These are phyloP conservation scores for Acipenser ruthenus DNA, from an alignment of 2,797 vertebrate species.

Conservation along the genomic window DNA sequence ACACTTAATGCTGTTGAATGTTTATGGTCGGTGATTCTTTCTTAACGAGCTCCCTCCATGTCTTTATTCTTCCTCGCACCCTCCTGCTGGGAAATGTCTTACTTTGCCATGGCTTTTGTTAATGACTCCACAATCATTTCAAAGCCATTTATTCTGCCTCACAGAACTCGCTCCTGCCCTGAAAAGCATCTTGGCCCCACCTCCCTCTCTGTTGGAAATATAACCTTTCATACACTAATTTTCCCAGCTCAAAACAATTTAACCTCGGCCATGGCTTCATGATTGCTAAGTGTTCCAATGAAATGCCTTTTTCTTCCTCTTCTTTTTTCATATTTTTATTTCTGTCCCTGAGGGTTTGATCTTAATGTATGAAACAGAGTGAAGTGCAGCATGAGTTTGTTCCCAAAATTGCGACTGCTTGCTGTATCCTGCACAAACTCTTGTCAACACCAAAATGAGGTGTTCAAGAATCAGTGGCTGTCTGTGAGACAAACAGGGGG, in stretches of 20 bases:
- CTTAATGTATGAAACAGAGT: no score
- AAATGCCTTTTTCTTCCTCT: constrained; percentile 52
- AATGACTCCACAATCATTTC: constrained; percentile 72
- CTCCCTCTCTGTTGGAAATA: constrained; percentile 62
- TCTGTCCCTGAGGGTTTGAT: not conserved
- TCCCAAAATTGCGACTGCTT: no score
- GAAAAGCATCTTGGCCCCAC: constrained; percentile 56
- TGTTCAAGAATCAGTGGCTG: no score
- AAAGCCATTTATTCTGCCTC: constrained; percentile 53
- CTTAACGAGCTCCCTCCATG: constrained; percentile 65
- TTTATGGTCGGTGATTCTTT: constrained; percentile 62
- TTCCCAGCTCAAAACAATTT: constrained; percentile 79
- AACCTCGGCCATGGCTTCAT: constrained; percentile 74
- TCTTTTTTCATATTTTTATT: not conserved
- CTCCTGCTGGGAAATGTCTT: constrained; percentile 76
- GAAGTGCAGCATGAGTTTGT: no score
- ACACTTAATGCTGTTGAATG: constrained; percentile 62
- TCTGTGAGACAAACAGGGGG: no score
- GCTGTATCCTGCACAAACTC: no score
- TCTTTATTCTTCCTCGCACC: constrained; percentile 69
- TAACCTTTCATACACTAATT: constrained; percentile 82
- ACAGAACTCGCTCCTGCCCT: constrained; percentile 64
- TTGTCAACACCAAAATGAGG: no score
- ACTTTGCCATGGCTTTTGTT: constrained; percentile 70
- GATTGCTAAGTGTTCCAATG: constrained; percentile 76